Evolutionary conservation across 2,888 invertebrate species (phyloP).

Genomic region (Lacanobia oleracea): DNA sequence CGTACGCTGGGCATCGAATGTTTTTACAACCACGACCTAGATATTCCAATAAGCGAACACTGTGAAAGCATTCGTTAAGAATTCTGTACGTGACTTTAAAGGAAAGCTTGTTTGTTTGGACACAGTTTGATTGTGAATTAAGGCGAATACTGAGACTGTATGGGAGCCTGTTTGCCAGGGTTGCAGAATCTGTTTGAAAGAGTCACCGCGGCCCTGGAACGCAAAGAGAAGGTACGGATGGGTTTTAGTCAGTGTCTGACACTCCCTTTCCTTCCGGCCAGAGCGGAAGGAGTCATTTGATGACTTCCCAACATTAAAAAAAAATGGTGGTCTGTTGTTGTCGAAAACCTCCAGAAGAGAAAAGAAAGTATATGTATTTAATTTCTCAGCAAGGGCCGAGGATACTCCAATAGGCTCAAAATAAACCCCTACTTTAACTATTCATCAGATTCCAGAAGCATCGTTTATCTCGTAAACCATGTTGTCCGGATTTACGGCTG

Average conservation of each 20-base stretch:
- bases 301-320: no score
- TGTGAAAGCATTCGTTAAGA: conserved; percentile 41
- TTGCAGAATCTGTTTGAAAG: no score
- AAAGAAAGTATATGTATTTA: not conserved
- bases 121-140: not conserved
- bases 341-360: not conserved
- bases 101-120: conserved; percentile 35
- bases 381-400: not conserved
- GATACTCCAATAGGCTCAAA: conserved; percentile 14
- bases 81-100: conserved; percentile 33
- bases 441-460: conserved; percentile 15
- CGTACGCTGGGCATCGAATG: conserved; percentile 42
- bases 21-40: conserved; percentile 63
- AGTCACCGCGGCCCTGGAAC: no score
- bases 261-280: no score
- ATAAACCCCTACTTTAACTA: conserved; percentile 12
- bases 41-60: conserved; percentile 52
- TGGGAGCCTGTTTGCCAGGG: not conserved
- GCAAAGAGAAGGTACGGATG: no score
- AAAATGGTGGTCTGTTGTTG: no score
- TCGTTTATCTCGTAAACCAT: conserved; percentile 55
- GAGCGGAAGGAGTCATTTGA: no score
- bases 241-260: no score
- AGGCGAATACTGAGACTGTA: not conserved
- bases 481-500: conserved; percentile 53